Conservation (phyloP, 2,888 invertebrate genomes). For the Muscina levida region DNA sequence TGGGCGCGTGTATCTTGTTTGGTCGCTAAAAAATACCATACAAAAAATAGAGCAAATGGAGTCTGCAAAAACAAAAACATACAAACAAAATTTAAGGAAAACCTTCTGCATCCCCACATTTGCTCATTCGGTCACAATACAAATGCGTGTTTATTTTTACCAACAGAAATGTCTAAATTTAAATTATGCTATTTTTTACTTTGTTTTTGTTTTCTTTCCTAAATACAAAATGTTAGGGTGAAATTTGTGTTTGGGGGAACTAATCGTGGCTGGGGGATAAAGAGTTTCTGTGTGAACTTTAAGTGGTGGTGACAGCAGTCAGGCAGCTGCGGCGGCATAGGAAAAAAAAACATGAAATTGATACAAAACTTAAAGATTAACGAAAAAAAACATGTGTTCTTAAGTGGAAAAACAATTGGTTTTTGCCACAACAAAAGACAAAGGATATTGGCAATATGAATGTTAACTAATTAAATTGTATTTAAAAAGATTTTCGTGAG, state of each 20-base stretch:
- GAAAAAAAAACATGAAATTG: no score
- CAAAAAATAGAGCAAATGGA: neutral
- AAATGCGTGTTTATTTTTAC: conserved; percentile 40
- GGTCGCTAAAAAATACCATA: no score
- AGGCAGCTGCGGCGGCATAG: neutral
- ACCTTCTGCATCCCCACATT: neutral
- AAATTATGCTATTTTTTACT: conserved; percentile 43
- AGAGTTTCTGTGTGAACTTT: neutral
- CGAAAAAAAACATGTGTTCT: no score
- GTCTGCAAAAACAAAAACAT: neutral
- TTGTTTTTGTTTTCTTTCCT: conserved; percentile 30
- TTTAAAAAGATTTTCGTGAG: no score
- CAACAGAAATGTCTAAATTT: conserved; percentile 44
- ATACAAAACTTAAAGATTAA: no score
- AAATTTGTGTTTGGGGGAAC: no score
- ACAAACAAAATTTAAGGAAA: conserved; percentile 11
- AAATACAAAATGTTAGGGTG: no score
- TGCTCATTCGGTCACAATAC: neutral
- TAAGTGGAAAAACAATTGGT: no score
- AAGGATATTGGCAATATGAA: no score
- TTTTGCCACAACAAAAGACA: no score
- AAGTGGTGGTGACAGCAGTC: conserved; percentile 4
- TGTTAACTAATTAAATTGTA: no score
- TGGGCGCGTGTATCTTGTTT: conserved; percentile 57
- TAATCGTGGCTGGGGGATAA: neutral